A percentile compares a stretch with the other conserved stretches of the same genome.
These are phyloP conservation scores for Antigone vipio DNA, from an alignment of 2,113 vertebrate genomes.

Conservation along the genomic window DNA sequence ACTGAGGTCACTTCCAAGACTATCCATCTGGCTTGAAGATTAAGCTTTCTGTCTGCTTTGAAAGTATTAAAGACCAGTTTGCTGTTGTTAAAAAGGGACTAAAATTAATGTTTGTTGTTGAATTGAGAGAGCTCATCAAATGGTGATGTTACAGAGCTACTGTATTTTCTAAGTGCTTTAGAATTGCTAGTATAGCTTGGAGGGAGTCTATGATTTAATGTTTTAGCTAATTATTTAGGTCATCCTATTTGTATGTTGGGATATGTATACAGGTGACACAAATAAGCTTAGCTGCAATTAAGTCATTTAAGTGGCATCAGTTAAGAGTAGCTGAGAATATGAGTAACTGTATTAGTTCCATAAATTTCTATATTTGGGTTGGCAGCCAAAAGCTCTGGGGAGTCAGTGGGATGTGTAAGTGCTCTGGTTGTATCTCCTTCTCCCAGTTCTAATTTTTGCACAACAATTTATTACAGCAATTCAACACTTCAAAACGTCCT, in stretches of 20 bases:
- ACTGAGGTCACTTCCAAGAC: not conserved
- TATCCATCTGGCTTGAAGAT: conserved; percentile 16
- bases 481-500: not conserved
- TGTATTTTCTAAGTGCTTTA: not conserved
- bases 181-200: not conserved
- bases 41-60: conserved; percentile 1
- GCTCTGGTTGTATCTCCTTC: not conserved
- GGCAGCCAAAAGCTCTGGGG: not conserved
- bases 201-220: not conserved
- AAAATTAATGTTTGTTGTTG: not conserved
- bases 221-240: not conserved
- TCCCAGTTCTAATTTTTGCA: not conserved
- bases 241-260: not conserved
- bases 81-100: not conserved
- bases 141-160: not conserved
- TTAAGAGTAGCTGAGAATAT: not conserved
- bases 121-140: not conserved
- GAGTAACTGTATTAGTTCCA: not conserved
- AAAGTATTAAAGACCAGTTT: not conserved
- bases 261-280: not conserved
- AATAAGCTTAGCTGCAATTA: not conserved
- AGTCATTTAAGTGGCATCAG: not conserved
- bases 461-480: not conserved
- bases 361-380: not conserved
- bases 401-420: not conserved